Conservation (phyloP, 1,140 invertebrate genomes). For the Lordiphosa mommai region DNA sequence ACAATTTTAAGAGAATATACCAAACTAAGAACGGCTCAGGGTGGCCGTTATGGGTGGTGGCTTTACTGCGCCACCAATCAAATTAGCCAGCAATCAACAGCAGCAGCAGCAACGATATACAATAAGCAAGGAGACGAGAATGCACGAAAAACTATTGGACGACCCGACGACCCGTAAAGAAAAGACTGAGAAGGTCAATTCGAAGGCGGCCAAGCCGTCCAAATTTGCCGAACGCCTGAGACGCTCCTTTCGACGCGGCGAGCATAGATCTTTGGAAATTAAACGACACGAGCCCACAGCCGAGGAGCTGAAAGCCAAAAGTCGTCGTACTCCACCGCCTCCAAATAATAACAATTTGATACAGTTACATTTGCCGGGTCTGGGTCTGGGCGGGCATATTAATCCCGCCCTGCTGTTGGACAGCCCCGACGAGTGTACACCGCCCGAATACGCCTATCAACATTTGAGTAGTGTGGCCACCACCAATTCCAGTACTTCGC, state of each 20-base stretch:
- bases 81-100: slow-evolving; percentile 47
- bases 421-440: slow-evolving; percentile 73
- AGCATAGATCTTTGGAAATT: slow-evolving; percentile 67
- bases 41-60: slow-evolving; percentile 75
- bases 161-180: slow-evolving; percentile 26
- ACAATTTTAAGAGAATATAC: not conserved
- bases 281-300: slow-evolving; percentile 43
- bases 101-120: not conserved
- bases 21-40: slow-evolving; percentile 11
- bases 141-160: slow-evolving; percentile 74
- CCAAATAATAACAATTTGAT: slow-evolving; percentile 4
- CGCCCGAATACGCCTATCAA: slow-evolving; percentile 72
- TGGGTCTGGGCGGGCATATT: slow-evolving; percentile 60
- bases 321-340: slow-evolving; percentile 28
- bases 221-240: slow-evolving; percentile 66
- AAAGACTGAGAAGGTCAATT: slow-evolving; percentile 65
- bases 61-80: slow-evolving; percentile 67
- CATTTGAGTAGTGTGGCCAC: slow-evolving; percentile 74
- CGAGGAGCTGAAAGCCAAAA: slow-evolving; percentile 35
- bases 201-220: slow-evolving; percentile 61
- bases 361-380: slow-evolving; percentile 55
- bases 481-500: slow-evolving; percentile 70
- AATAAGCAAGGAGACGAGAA: slow-evolving; percentile 14
- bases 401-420: slow-evolving; percentile 68
- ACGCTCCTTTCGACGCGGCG: slow-evolving; percentile 65